Evolutionary conservation across 2,888 invertebrate species (phyloP).

Genomic region (Hydraecia micacea): DNA sequence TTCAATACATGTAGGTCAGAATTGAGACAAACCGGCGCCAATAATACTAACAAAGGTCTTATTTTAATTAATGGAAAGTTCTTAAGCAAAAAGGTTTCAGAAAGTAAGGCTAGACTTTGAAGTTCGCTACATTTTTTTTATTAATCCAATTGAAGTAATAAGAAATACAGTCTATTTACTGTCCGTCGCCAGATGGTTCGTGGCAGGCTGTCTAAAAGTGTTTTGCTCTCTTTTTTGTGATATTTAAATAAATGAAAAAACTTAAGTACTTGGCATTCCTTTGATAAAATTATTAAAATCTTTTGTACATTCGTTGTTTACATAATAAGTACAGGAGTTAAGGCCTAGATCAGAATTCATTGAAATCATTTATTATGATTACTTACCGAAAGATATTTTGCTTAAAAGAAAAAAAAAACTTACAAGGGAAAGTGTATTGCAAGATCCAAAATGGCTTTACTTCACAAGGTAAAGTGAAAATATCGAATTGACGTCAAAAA

Average conservation of each 20-base stretch:
- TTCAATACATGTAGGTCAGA: conserved; percentile 62
- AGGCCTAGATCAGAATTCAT: neutral
- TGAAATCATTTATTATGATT: neutral
- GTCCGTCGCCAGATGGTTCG: conserved; percentile 46
- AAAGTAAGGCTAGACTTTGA: conserved; percentile 20
- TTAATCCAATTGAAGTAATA: conserved; percentile 13
- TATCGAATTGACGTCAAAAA: conserved; percentile 29
- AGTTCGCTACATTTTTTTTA: neutral
- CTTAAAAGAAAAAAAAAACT: neutral
- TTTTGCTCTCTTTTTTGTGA: neutral
- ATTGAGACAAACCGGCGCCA: conserved; percentile 58
- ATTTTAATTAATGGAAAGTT: conserved; percentile 36
- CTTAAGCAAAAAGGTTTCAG: conserved; percentile 40
- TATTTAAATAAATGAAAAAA: conserved; percentile 1
- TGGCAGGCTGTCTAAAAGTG: conserved; percentile 17
- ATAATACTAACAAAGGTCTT: conserved; percentile 33
- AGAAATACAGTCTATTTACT: conserved; percentile 39
- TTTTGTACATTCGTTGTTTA: neutral
- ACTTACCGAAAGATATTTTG: neutral
- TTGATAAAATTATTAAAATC: neutral
- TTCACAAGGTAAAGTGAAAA: conserved; percentile 27
- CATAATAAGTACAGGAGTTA: no score
- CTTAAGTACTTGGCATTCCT: neutral
- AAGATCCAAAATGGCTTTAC: neutral
- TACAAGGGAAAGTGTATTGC: neutral